Conservation (phyloP, 2,888 invertebrate genomes). For the Pollenia griseotomentosa region DNA sequence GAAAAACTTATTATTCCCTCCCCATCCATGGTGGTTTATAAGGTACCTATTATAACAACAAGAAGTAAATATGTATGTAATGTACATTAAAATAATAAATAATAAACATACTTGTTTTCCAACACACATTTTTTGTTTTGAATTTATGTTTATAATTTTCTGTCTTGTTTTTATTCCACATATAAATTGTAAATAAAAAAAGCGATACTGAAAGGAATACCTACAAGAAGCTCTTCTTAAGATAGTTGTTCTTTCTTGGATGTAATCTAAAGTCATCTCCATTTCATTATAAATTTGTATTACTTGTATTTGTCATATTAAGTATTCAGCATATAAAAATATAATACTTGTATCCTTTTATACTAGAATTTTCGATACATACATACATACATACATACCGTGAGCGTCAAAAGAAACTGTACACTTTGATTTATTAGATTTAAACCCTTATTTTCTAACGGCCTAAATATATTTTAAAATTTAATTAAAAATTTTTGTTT, state of each 20-base stretch:
- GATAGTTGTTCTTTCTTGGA: neutral
- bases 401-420: too few species aligned
- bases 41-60: too few species aligned
- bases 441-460: too few species aligned
- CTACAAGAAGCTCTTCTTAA: neutral
- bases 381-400: neutral
- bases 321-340: conserved; percentile 12
- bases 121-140: neutral
- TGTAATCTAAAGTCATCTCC: conserved; percentile 45
- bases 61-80: too few species aligned
- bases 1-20: too few species aligned
- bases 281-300: conserved; percentile 42
- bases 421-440: too few species aligned
- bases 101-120: neutral
- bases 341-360: conserved; percentile 23
- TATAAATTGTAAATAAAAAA: neutral
- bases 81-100: neutral
- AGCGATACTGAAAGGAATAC: neutral
- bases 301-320: conserved; percentile 50
- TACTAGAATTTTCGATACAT: conserved; percentile 3
- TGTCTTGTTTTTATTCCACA: conserved; percentile 20
- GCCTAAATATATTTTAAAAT: too few species aligned
- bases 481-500: too few species aligned
- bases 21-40: too few species aligned
- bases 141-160: conserved; percentile 8